These are phyloP conservation scores for Aplodontia rufa DNA, from an alignment of 2,113 vertebrate genomes.

Conservation along the genomic window DNA sequence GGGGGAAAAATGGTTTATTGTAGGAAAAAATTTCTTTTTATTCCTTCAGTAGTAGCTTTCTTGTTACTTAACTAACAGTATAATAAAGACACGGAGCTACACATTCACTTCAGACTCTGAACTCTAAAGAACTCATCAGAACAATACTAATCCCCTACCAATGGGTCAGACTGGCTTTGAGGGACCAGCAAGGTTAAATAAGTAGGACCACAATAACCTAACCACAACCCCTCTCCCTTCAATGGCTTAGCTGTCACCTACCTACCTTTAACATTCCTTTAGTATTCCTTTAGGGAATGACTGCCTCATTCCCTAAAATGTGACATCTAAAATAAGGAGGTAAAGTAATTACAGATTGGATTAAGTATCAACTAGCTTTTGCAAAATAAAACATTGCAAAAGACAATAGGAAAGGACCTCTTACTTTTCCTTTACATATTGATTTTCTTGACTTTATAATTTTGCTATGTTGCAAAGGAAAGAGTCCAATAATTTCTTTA, in stretches of 20 bases:
- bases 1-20: not conserved
- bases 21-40: not conserved
- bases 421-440: not conserved
- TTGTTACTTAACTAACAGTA: not conserved
- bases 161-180: fast-evolving
- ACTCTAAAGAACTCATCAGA: not conserved
- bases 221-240: not conserved
- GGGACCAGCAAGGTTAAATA: not conserved
- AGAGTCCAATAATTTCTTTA: not conserved
- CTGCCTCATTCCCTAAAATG: not conserved
- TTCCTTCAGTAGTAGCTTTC: not conserved
- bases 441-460: not conserved
- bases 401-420: not conserved
- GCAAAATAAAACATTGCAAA: not conserved
- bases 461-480: not conserved
- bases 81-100: not conserved
- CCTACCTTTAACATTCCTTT: not conserved
- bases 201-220: fast-evolving
- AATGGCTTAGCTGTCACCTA: not conserved
- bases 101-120: not conserved
- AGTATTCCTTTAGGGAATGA: no score
- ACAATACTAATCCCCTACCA: no score
- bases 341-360: not conserved
- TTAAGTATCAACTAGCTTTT: not conserved
- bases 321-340: not conserved